Evolutionary conservation across 2,113 vertebrate species (phyloP), one percentile per base, ranked within the genome.

Genomic region (Carassius carassius): DNA sequence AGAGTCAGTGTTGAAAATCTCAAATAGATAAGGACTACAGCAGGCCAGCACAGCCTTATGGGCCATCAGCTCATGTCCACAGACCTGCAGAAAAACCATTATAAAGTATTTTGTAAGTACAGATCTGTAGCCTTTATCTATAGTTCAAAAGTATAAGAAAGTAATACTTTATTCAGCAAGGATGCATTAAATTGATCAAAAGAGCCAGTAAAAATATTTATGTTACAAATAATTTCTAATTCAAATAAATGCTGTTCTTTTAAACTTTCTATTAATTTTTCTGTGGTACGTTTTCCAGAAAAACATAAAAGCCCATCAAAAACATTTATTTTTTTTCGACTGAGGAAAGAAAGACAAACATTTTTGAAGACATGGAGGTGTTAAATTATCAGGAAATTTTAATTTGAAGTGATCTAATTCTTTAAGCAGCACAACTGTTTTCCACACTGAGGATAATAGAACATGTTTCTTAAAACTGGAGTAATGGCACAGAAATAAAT

Each of bases 1-100:
- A 0, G 94, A 93, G 73, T 98, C 97, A 80, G 94, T 97, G 78
- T 98, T 99, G 89, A 99, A 99, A 94, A 99, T 97, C 94, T 99
- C 98, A 87, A 99, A 99, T 91, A 99, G 91, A 90, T 97, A 98
- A 32, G 98, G 98, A 87, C 98, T 99, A 92, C 98, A 99, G 94
- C 98, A 99, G 17, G 98, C 98, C 89, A 99, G 94, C 4, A 99
- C 97, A 0, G 98, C 98, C 87, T 97, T 94, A 90, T 99, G 98
- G 0, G 98, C 98, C 93, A 98, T 93, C 94, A 99, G 95, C 91
- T 99, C 98, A 25, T 97, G 96, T 63, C 98, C 98, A 90, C 97
- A 98, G 17, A 99, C 98, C 98, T 98, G 90, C 5, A 54, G 8
- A 54, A 32, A 9, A 9, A 54, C 10, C 41, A 44, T 44, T 44